These are phyloP conservation scores for Myotis myotis DNA, from an alignment of 2,797 vertebrate species.

Conservation along the genomic window DNA sequence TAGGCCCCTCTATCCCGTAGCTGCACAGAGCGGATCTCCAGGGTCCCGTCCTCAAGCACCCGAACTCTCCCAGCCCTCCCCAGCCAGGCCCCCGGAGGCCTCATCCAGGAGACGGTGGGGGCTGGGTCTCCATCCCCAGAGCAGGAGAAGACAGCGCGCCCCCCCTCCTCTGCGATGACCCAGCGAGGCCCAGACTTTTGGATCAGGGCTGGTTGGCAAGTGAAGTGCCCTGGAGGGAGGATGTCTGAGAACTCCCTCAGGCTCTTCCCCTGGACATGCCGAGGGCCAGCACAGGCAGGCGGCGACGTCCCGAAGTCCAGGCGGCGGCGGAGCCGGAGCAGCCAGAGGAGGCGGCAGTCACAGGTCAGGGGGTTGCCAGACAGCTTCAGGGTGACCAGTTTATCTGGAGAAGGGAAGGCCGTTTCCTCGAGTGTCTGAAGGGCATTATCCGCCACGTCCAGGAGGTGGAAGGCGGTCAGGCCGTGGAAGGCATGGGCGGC, in stretches of 20 bases:
- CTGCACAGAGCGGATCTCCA: conserved; percentile 91
- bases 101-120: conserved; percentile 89
- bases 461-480: conserved; percentile 87
- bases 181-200: conserved; percentile 85
- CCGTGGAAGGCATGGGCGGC: conserved; percentile 91
- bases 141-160: conserved; percentile 87
- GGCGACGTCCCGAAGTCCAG: conserved; percentile 89
- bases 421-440: conserved; percentile 90
- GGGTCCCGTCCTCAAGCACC: conserved; percentile 88
- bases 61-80: conserved; percentile 84
- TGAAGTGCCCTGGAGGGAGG: conserved; percentile 88
- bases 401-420: conserved; percentile 90
- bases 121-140: conserved; percentile 90
- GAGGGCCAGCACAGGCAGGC: conserved; percentile 88
- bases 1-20: conserved; percentile 89
- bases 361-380: conserved; percentile 92
- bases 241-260: conserved; percentile 89
- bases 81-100: conserved; percentile 84
- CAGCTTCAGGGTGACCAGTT: conserved; percentile 90
- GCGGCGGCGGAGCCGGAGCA: conserved; percentile 85
- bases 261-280: conserved; percentile 82
- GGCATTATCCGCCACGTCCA: conserved; percentile 92
- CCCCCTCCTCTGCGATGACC: conserved; percentile 88
- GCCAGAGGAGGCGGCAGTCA: conserved; percentile 94
- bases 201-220: conserved; percentile 88